Evolutionary conservation across 2,113 vertebrate species (phyloP), one percentile per base, ranked within the genome.

Genomic region (Tichodroma muraria): DNA sequence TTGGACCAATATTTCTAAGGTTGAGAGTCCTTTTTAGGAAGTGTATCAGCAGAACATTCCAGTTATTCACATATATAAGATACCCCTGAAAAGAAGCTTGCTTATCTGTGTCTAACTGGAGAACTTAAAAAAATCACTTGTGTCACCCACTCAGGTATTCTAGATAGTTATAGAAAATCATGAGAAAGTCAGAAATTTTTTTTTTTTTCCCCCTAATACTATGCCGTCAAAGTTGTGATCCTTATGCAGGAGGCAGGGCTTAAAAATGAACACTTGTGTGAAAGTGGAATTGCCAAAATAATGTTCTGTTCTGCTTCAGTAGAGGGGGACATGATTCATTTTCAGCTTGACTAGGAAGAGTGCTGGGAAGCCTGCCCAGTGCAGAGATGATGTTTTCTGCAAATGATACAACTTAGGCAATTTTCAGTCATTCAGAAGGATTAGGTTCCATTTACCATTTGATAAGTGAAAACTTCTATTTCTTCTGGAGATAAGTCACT

Each of bases 41-140:
- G 4, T 17, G 6, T 9, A 6, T 84, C 49, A 49, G 38, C 35
- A 61, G 14, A 80, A 10, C 13, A 11, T 64, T 79, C 0, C 1
- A 68, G n/a, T 72, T 35, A 38, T 35, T 49, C 8, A 1, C 2
- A 0, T 44, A 4, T 24, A 17, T 0, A 3, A 64, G 65, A 38
- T 47, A 11, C 9, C 10, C 35, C 22, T 82, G 15, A 47, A 88
- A 60, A 17, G 2, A 53, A 33, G 25, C 17, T 17, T 47, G 11
- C 71, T 75, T 49, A 59, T 24, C 40, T 8, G 0, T n/a, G 28
- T 57, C 40, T 44, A 8, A 54, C 33, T 47, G 37, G 18, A 73
- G 25, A 80, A 53, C 15, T 40, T 68, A 13, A 85, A 75, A 71
- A 84, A 78, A 25, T 47, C 22, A 8, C 11, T 57, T 24, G 22